phyloP scores from a whole-genome alignment of 2,113 vertebrate genomes.

The Alligator mississippiensis region DNA sequence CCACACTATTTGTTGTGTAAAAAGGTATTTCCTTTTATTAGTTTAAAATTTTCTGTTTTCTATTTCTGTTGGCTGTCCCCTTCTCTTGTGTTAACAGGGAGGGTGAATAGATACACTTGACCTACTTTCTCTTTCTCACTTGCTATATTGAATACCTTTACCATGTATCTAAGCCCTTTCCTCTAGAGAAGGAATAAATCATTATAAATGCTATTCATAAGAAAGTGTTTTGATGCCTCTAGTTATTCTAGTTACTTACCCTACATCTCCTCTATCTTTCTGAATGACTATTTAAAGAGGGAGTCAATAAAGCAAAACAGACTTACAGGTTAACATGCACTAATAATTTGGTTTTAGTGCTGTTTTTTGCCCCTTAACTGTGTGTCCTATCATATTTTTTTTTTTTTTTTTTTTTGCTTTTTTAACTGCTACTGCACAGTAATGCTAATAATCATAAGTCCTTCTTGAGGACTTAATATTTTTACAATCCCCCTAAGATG shows the following conservation, averaged over 20 bases:
- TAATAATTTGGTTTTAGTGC: neutral
- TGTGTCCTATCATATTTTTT: too few species aligned
- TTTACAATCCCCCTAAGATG: neutral
- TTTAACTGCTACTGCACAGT: neutral
- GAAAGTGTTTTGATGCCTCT: neutral
- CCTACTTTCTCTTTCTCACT: conserved; percentile 19
- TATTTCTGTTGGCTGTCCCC: neutral
- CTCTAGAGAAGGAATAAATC: neutral
- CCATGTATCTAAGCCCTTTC: neutral
- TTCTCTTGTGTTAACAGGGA: neutral
- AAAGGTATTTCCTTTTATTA: neutral
- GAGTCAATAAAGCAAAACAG: neutral
- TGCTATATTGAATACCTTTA: neutral
- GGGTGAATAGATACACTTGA: conserved; percentile 28
- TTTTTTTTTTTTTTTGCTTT: neutral
- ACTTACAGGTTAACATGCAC: neutral
- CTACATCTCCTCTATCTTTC: neutral
- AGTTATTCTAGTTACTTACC: neutral
- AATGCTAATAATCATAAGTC: neutral
- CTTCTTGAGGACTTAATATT: neutral
- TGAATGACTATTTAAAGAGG: neutral
- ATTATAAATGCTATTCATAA: neutral
- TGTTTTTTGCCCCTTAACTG: too few species aligned
- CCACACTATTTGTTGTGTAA: neutral
- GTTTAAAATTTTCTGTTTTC: neutral